These are phyloP conservation scores for Ascaphus truei DNA, from an alignment of 2,113 vertebrate species.

Conservation along the genomic window DNA sequence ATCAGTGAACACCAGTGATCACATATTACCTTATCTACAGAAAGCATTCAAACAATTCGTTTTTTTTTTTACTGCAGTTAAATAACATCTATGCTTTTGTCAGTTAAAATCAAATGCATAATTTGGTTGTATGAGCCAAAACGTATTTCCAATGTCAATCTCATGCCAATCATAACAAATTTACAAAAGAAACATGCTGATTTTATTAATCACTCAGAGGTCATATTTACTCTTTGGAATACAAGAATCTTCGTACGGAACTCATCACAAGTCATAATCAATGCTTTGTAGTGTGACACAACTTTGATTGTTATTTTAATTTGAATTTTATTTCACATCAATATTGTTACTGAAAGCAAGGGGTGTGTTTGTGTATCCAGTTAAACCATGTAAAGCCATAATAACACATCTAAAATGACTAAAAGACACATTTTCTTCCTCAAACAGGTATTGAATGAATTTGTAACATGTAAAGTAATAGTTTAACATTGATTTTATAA, in stretches of 20 bases:
- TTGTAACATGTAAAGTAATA: no score
- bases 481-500: no score
- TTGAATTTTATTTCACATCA: no score
- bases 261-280: neutral
- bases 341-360: no score
- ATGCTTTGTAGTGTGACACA: no score
- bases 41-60: conserved; percentile 1
- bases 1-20: conserved; percentile 7
- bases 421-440: no score
- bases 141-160: neutral
- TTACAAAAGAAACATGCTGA: neutral
- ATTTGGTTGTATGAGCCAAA: neutral
- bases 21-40: conserved; percentile 10
- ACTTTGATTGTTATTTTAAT: no score
- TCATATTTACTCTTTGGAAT: neutral
- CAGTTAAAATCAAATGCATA: neutral
- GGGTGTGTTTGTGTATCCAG: no score
- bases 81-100: conserved; percentile 18
- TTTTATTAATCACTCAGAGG: neutral
- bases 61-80: conserved; percentile 4
- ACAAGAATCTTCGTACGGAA: neutral
- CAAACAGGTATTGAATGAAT: no score
- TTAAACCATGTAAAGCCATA: no score
- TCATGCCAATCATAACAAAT: neutral
- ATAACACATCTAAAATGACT: no score